phyloP scores from a whole-genome alignment of 2,888 invertebrate genomes.

The Chaetogeoica ovagalla region DNA sequence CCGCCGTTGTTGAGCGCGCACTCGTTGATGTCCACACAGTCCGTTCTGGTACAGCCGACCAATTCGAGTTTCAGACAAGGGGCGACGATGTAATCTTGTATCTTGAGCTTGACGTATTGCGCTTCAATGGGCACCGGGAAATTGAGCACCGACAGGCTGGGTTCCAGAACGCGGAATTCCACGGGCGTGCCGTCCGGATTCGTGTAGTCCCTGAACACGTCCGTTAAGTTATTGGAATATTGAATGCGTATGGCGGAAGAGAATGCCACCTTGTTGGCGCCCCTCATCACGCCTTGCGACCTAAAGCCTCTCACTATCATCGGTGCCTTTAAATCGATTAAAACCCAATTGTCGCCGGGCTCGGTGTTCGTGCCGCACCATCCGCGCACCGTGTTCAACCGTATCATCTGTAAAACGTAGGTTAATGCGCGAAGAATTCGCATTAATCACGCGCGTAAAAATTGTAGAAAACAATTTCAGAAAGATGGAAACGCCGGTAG shows the following conservation, averaged over 20 bases:
- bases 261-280: constrained; percentile 82
- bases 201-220: constrained; percentile 86
- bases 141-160: constrained; percentile 86
- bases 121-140: constrained; percentile 90
- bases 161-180: constrained; percentile 86
- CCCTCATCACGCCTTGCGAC: constrained; percentile 83
- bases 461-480: too few relatives aligned
- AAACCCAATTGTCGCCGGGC: constrained; percentile 85
- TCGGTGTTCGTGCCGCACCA: constrained; percentile 89
- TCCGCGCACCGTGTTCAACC: constrained; percentile 79
- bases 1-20: constrained; percentile 85
- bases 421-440: background rate
- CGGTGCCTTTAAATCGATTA: constrained; percentile 84
- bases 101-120: constrained; percentile 81
- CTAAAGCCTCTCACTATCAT: constrained; percentile 87
- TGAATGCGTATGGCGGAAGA: constrained; percentile 86
- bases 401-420: constrained; percentile 68
- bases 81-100: constrained; percentile 83
- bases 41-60: constrained; percentile 89
- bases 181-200: constrained; percentile 92
- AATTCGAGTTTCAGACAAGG: constrained; percentile 88
- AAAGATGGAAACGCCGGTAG: too few relatives aligned
- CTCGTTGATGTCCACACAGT: constrained; percentile 87
- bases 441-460: background rate
- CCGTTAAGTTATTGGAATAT: constrained; percentile 86